These are phyloP conservation scores for Sipunculus nudus DNA, from an alignment of 2,888 invertebrate genomes.

Conservation along the genomic window DNA sequence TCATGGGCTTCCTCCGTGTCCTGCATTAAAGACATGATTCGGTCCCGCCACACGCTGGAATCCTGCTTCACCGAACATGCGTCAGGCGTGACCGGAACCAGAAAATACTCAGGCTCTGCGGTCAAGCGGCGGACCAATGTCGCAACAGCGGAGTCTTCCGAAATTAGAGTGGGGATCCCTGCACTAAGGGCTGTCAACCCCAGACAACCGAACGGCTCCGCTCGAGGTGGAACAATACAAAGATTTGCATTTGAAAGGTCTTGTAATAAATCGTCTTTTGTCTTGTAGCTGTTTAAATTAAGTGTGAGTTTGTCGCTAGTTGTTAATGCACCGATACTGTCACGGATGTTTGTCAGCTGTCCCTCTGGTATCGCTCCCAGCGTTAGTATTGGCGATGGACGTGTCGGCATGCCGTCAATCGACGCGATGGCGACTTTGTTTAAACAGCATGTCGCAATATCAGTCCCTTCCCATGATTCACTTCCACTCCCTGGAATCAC, in stretches of 20 bases:
- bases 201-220: conserved; percentile 33
- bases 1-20: conserved; percentile 19
- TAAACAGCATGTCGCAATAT: conserved; percentile 29
- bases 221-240: conserved; percentile 30
- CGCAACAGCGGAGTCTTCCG: conserved; percentile 29
- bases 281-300: too few relatives aligned
- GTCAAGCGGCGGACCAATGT: conserved; percentile 25
- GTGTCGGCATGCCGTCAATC: neutral
- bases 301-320: too few relatives aligned
- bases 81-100: conserved; percentile 30
- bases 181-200: conserved; percentile 34
- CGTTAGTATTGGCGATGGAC: too few relatives aligned
- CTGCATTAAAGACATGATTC: conserved; percentile 22
- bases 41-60: conserved; percentile 33
- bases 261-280: too few relatives aligned
- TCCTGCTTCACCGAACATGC: conserved; percentile 29
- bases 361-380: too few relatives aligned
- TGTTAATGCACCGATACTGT: too few relatives aligned
- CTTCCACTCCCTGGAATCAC: conserved; percentile 4
- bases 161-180: conserved; percentile 36
- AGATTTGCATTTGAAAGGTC: too few relatives aligned
- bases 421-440: conserved; percentile 25
- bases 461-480: conserved; percentile 31
- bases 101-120: conserved; percentile 21
- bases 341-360: too few relatives aligned